These are phyloP conservation scores for Iselma pallidipennis DNA, from an alignment of 2,888 invertebrate genomes.

Conservation along the genomic window DNA sequence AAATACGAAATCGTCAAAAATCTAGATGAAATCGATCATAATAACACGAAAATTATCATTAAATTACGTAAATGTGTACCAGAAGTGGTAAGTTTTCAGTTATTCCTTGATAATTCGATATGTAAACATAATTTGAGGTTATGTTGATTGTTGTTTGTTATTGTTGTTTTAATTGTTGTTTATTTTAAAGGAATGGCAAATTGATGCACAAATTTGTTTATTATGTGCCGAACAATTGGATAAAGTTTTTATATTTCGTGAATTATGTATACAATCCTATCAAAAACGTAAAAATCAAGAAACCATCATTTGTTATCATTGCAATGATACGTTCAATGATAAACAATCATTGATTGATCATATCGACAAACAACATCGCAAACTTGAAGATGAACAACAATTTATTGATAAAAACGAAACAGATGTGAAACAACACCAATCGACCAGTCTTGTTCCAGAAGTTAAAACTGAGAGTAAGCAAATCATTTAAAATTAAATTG, in stretches of 20 bases:
- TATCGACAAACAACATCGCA: neutral
- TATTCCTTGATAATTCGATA: no score
- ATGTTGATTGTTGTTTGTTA: no score
- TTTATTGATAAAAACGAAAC: no score
- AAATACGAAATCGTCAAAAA: constrained; percentile 23
- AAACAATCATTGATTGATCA: neutral
- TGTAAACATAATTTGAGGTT: constrained; percentile 11
- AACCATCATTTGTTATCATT: constrained; percentile 1
- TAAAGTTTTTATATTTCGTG: constrained; percentile 39
- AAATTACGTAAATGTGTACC: constrained; percentile 42
- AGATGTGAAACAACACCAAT: no score
- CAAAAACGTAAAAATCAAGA: constrained; percentile 20
- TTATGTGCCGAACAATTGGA: constrained; percentile 39
- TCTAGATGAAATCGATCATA: constrained; percentile 28
- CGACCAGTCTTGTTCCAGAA: no score
- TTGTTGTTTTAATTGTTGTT: neutral
- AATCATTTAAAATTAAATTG: no score
- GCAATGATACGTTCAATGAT: neutral
- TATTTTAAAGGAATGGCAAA: constrained; percentile 36
- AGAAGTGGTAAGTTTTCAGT: constrained; percentile 42
- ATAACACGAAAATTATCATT: constrained; percentile 28
- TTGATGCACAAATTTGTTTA: constrained; percentile 35
- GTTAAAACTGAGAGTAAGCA: no score
- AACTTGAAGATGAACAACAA: no score
- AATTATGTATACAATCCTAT: constrained; percentile 41